Evolutionary conservation across 2,888 invertebrate genomes (phyloP).

Genomic region (Thereva nobilitata): DNA sequence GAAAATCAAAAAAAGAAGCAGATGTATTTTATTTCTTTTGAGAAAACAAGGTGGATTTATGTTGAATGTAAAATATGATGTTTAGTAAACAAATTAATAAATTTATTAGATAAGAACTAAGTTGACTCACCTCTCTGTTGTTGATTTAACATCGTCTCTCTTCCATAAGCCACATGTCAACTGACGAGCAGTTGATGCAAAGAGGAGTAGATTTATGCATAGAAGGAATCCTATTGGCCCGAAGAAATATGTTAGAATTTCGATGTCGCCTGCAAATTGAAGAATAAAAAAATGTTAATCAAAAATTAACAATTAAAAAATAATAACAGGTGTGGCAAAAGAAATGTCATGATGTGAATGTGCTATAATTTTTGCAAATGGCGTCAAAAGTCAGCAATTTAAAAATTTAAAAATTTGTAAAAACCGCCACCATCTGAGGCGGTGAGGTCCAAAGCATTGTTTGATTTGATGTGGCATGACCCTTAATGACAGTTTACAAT

Average conservation of each 20-base stretch:
- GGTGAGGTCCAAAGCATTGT: too few relatives aligned
- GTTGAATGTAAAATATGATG: neutral
- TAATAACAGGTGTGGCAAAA: too few relatives aligned
- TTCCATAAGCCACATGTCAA: constrained; percentile 87
- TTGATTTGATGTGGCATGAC: too few relatives aligned
- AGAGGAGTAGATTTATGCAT: constrained; percentile 76
- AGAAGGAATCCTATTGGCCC: constrained; percentile 81
- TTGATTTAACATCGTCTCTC: constrained; percentile 84
- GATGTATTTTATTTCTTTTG: too few relatives aligned
- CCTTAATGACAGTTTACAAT: too few relatives aligned
- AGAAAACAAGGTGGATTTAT: too few relatives aligned
- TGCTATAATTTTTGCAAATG: too few relatives aligned
- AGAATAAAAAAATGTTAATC: constrained; percentile 17
- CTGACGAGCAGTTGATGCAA: constrained; percentile 80
- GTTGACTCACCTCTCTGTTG: constrained; percentile 67
- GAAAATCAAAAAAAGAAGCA: too few relatives aligned
- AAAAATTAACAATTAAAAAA: neutral
- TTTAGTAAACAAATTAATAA: neutral
- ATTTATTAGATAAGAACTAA: neutral
- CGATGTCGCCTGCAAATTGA: constrained; percentile 67
- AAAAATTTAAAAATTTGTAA: too few relatives aligned
- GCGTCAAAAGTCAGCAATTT: too few relatives aligned
- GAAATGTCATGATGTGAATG: too few relatives aligned
- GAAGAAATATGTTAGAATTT: constrained; percentile 82
- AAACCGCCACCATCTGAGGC: too few relatives aligned